Base-by-base conservation (phyloP, 1,140 invertebrate genomes). In the Pachypeltis micranthus region DNA sequence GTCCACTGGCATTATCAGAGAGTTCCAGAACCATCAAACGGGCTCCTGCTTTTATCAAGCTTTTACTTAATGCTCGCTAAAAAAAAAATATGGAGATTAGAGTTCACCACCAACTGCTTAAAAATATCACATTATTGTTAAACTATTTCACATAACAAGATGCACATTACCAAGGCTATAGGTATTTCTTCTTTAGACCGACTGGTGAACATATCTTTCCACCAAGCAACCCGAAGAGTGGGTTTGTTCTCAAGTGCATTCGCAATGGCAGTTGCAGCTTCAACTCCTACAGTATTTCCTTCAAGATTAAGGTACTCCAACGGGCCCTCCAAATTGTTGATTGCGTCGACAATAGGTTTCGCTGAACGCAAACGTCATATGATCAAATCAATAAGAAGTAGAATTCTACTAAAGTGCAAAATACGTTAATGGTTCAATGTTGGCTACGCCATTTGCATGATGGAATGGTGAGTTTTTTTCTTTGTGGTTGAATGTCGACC, bases 1-100 rank as follows among this genome's bases (percentile, higher is more conserved):
- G 95, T 2, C 96, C 96, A 73, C 99, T 90, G 0, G 96, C 96
- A 81, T 99, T 99, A 73, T 99, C 96, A 77, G 94, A 97, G 0
- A 99, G 79, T 72, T 99, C 94, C 10, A 99, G 75, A 67, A 93
- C 88, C 0, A 85, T 82, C 0, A 99, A 78, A 2, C 83, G 77
- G 1, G 91, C 90, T 1, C 83, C 81, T 0, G 93, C 88, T 10
- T 72, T 69, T 59, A 91, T 90, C 55, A 99, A 81, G 2, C 90
- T 93, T 64, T 79, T 79, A 2, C 91, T 88, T 1, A 98, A 75
- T 67, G 82, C 82, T 75, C 83, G 80, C 86, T 89, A 73, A 2
- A 75, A 75, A 65, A 68, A n/a, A n/a, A n/a, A n/a, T n/a, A n/a
- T n/a, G n/a, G n/a, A n/a, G n/a, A n/a, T n/a, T 31, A 21, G 23